Base-by-base conservation (phyloP, 2,888 invertebrate genomes). In the Sussaba pulchella region DNA sequence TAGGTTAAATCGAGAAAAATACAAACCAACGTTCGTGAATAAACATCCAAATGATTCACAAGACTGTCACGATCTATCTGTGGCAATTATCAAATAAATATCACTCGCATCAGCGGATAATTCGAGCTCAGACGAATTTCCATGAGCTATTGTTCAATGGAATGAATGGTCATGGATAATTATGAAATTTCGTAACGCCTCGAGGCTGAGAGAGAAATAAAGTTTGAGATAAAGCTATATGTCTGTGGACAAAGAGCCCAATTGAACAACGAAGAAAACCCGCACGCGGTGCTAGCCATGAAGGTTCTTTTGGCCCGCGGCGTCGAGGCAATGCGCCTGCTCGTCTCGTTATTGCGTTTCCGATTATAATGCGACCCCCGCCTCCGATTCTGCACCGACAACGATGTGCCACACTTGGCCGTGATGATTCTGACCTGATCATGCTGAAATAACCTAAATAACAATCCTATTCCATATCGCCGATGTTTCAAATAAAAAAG, bases 261-360 rank as follows among this genome's bases (percentile, higher is more conserved):
- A 78, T 71, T 50, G 43, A 43, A 64, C 61, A 75, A 66, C 61
- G 61, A 2, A 19, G 54, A 26, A 6, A 57, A 24, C 39, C 52
- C 45, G 67, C 71, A 67, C 76, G 72, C 61, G 67, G 57, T 67
- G 54, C 8, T 24, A 19, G 52, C 52, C 45, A 72, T 72, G 61
- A 57, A 76, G 66, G 45, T 59, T n/a, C 54, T 41, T 66, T 71
- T 43, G 24, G 75, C 75, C 79, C 52, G 66, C 70, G 66, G 79
- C 74, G 54, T 21, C 41, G 12, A 12, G 36, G 67, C 67, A 52
- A 24, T 26, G 50, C 67, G 67, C 69, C 26, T 54, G 14, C 47
- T 39, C 67, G n/a, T n/a, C n/a, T 47, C 71, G 76, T 80, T 76
- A 80, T 80, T 80, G 80, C 72, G 76, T 80, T 80, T 80, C 80